phyloP scores from a whole-genome alignment of 2,113 vertebrate genomes.

The Delphinus delphis region DNA sequence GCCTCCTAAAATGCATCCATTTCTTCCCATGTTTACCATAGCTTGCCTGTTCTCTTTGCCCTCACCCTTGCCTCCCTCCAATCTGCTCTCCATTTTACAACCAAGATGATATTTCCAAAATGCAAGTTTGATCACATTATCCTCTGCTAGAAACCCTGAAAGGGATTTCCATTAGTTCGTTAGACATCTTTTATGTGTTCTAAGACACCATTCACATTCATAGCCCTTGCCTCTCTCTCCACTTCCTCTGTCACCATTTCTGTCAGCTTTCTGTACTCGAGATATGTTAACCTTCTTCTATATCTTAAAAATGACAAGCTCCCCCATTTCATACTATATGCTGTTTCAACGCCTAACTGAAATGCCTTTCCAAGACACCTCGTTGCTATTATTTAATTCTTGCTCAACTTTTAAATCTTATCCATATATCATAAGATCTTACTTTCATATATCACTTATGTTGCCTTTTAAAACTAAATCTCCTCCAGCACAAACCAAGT shows the following conservation, averaged over 20 bases:
- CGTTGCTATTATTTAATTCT: not conserved
- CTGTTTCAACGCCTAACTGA: not conserved
- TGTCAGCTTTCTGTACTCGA: not conserved
- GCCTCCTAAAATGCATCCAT: not conserved
- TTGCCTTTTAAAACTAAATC: slow-evolving; percentile 9
- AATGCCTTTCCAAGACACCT: not conserved
- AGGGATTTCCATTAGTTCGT: not conserved
- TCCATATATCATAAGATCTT: not conserved
- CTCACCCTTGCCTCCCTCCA: not conserved
- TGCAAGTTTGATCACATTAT: not conserved
- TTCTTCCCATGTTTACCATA: not conserved
- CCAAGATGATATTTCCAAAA: not conserved
- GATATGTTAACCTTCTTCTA: not conserved
- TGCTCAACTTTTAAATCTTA: not conserved
- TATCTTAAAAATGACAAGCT: not conserved
- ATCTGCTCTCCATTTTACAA: not conserved
- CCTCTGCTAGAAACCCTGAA: not conserved
- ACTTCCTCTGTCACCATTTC: not conserved
- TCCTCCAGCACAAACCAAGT: not conserved
- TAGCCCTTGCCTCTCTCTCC: not conserved
- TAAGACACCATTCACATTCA: not conserved
- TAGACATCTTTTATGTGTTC: not conserved
- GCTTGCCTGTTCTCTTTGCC: not conserved
- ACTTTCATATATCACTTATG: not conserved
- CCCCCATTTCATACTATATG: not conserved